phyloP scores from a whole-genome alignment of 2,113 vertebrate genomes.

The Irena cyanogastra region DNA sequence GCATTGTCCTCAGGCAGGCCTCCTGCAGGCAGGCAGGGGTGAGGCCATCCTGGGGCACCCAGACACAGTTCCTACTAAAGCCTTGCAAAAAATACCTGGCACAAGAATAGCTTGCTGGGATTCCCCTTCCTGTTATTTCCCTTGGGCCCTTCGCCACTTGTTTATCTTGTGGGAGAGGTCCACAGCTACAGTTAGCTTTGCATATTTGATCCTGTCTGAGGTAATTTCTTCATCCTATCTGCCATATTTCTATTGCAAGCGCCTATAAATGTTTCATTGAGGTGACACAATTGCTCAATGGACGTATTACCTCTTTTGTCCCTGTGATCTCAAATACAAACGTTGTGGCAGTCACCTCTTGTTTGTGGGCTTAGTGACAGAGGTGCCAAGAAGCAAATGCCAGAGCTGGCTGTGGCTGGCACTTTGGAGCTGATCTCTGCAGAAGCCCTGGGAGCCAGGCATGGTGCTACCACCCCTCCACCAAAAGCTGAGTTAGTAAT shows the following conservation, averaged over 20 bases:
- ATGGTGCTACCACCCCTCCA: neutral
- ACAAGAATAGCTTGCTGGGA: neutral
- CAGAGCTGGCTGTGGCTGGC: neutral
- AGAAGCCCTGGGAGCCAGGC: neutral
- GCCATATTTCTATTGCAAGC: neutral
- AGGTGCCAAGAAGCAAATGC: neutral
- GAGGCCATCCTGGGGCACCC: neutral
- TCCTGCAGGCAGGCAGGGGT: neutral
- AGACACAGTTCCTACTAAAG: neutral
- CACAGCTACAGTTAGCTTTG: neutral
- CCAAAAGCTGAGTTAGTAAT: neutral
- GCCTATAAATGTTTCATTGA: neutral
- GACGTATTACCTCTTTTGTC: neutral
- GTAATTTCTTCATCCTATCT: conserved; percentile 38
- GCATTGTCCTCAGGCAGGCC: neutral
- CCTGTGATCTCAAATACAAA: neutral
- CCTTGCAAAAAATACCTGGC: neutral
- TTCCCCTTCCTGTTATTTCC: neutral
- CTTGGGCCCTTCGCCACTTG: neutral
- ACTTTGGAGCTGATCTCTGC: neutral
- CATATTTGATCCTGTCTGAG: conserved; percentile 59
- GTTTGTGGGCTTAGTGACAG: neutral
- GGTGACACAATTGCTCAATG: neutral
- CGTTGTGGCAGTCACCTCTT: neutral
- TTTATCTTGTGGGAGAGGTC: conserved; percentile 59